Conservation (phyloP, 2,113 vertebrate genomes). For the Callocephalon fimbriatum region DNA sequence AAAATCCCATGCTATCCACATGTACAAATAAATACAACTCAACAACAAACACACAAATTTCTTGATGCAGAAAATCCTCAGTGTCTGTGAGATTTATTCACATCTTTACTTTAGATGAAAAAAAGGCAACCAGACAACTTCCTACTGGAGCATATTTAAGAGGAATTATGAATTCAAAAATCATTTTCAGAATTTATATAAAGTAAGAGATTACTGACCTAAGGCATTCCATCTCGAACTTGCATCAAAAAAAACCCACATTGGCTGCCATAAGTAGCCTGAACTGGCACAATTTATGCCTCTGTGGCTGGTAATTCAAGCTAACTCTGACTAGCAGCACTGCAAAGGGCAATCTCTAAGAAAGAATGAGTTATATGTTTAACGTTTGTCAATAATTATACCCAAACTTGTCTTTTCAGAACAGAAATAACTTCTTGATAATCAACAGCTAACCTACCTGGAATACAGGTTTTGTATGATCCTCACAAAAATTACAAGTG, state of each 20-base stretch:
- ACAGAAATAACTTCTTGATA: background rate
- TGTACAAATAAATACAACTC: background rate
- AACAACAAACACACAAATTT: background rate
- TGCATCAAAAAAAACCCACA: background rate
- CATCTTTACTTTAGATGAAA: background rate
- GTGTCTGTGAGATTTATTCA: background rate
- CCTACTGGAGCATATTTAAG: background rate
- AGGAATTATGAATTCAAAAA: background rate
- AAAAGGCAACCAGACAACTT: background rate
- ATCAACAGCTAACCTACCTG: background rate
- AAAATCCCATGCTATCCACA: background rate
- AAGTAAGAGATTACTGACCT: background rate
- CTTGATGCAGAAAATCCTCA: background rate
- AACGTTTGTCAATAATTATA: background rate
- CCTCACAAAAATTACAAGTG: background rate
- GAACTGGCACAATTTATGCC: background rate
- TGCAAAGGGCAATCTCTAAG: background rate
- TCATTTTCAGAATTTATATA: background rate
- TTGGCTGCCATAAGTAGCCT: background rate
- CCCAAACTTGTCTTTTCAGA: background rate
- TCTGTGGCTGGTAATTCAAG: background rate
- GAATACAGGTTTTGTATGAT: background rate
- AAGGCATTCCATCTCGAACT: background rate
- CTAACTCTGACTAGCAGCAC: background rate
- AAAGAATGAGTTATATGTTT: background rate